Base-by-base conservation (phyloP, 2,888 invertebrate species). In the Heteropelma amictum region DNA sequence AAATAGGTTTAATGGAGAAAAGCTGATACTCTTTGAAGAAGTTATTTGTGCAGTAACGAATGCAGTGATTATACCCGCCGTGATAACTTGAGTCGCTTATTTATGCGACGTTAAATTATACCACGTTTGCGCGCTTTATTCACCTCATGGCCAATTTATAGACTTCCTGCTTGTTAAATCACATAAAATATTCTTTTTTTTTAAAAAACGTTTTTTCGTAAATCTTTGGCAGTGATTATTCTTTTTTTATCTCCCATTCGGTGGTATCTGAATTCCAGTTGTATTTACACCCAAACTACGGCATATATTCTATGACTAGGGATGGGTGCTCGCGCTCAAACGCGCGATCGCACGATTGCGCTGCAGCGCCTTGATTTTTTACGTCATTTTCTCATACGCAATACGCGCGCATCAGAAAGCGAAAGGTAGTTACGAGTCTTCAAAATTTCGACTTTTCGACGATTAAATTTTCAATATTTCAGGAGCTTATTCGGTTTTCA, bases 61-160 rank as follows among this genome's bases (percentile, higher is more conserved):
- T 53, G 33, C 53, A 77, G 76, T 67, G 65, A 61, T 73, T 38
- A 53, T n/a, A 19, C 38, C 40, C 3, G 12, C 3, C 38, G 8
- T 19, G 42, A 21, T 28, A 30, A 40, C 72, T 86, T 84, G 67
- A 38, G 65, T 86, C 85, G 79, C 86, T 77, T 84, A 83, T 85
- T 85, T 85, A 85, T 82, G n/a, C n/a, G 79, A 82, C 76, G 77
- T 76, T 42, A 79, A 83, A 85, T 84, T 76, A 81, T 80, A 79
- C 79, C 65, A 76, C 75, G 73, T 79, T 33, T 38, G 2, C 10
- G 19, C 7, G 14, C 45, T 28, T 38, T 42, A 6, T 12, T 3
- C 28, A 19, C 10, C 3, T 68, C 49, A 8, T 3, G 38, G 5
- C 17, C 3, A 54, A 33, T 8, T 7, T n/a, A 5, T 23, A 63